Percentiles rank a stretch among this genome's conserved stretches.
phyloP scores from a whole-genome alignment of 2,888 invertebrate genomes.

The Nemoura dubitans region DNA sequence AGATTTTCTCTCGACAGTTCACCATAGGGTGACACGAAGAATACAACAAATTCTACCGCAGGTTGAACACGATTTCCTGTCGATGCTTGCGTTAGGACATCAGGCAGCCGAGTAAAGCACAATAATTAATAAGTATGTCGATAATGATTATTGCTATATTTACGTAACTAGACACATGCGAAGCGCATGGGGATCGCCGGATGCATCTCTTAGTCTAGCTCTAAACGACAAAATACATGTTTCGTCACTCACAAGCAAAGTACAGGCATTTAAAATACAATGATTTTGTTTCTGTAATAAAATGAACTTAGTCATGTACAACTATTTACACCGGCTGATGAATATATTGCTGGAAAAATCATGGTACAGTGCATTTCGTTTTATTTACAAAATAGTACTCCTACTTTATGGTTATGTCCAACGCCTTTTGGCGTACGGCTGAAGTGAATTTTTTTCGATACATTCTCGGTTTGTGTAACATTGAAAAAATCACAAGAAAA shows the following conservation, averaged over 20 bases:
- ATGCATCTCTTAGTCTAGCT: background rate
- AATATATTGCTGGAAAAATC: background rate
- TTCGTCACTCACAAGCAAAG: background rate
- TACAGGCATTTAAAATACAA: background rate
- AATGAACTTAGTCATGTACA: background rate
- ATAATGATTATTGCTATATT: constrained; percentile 12
- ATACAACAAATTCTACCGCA: background rate
- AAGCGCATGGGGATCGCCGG: background rate
- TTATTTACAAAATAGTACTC: background rate
- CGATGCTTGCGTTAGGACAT: background rate
- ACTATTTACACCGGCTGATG: background rate
- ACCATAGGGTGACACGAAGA: background rate
- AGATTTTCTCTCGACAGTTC: background rate
- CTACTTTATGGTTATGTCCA: background rate
- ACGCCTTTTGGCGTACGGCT: background rate
- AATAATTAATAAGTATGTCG: constrained; percentile 2
- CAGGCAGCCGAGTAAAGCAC: background rate
- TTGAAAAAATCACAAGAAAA: background rate
- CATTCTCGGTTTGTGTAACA: background rate
- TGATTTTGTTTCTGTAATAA: background rate
- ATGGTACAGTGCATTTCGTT: background rate
- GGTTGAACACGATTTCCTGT: background rate
- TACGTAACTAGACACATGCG: background rate
- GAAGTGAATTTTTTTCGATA: background rate
- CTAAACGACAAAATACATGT: background rate